A percentile compares a stretch with the other conserved stretches of the same genome.
These are phyloP conservation scores for Campaea margaritaria DNA, from an alignment of 2,888 invertebrate species.

Conservation along the genomic window DNA sequence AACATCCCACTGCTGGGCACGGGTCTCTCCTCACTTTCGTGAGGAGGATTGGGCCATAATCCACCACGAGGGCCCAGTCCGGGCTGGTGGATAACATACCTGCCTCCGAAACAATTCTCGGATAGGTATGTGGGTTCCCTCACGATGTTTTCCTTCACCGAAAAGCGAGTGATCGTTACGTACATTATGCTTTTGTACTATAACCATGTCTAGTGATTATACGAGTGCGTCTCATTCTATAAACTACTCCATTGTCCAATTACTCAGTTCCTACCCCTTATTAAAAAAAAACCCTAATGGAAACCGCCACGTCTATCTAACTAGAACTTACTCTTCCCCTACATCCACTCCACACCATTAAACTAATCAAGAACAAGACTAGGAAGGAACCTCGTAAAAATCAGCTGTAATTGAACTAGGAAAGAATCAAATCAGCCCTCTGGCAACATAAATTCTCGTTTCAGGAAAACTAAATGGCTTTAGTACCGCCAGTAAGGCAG, in stretches of 20 bases:
- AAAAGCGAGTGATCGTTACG: too few relatives aligned
- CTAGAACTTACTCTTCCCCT: conserved; percentile 5
- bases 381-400: conserved; percentile 43
- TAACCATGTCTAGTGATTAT: background rate
- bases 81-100: too few relatives aligned
- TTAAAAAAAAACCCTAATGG: too few relatives aligned
- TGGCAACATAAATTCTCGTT: conserved; percentile 53
- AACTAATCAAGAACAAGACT: conserved; percentile 44
- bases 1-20: too few relatives aligned
- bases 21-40: too few relatives aligned
- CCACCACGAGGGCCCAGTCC: too few relatives aligned
- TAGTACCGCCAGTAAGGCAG: conserved; percentile 53
- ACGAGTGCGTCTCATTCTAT: background rate
- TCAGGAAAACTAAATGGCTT: conserved; percentile 50
- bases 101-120: too few relatives aligned
- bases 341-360: conserved; percentile 31
- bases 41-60: too few relatives aligned
- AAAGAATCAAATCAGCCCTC: conserved; percentile 49
- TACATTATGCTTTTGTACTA: too few relatives aligned
- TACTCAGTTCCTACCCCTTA: too few relatives aligned
- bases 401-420: conserved; percentile 43
- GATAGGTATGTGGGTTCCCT: too few relatives aligned
- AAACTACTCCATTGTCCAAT: background rate
- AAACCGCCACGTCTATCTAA: background rate
- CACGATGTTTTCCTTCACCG: too few relatives aligned